Percentiles rank a stretch among this genome's conserved stretches.
Evolutionary conservation across 2,888 invertebrate genomes (phyloP).

Genomic region (Schizaphis graminum): DNA sequence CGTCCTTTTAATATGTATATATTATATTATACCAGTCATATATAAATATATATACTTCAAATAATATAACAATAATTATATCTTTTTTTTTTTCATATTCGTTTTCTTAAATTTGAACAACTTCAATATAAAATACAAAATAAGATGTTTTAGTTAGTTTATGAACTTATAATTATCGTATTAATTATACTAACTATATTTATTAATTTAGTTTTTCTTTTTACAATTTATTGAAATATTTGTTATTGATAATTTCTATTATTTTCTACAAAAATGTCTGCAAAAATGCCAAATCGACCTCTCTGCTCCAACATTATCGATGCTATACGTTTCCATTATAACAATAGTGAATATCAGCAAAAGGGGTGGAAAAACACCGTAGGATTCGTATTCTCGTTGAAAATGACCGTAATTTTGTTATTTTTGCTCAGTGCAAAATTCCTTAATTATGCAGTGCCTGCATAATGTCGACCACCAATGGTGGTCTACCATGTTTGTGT

Average conservation of each 20-base stretch:
- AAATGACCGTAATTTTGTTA: not conserved
- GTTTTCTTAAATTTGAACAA: too few species aligned
- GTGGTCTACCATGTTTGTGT: not conserved
- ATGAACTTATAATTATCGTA: not conserved
- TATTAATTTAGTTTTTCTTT: not conserved
- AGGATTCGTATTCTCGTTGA: not conserved
- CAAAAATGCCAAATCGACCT: not conserved
- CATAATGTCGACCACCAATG: not conserved
- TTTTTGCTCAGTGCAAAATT: not conserved
- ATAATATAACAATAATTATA: too few species aligned
- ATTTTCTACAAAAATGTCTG: not conserved
- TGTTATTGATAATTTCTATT: not conserved
- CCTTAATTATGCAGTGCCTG: not conserved
- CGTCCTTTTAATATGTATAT: too few species aligned
- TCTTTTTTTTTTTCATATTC: too few species aligned
- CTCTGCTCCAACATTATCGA: not conserved
- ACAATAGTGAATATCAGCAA: not conserved
- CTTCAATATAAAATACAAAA: too few species aligned
- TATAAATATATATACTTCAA: too few species aligned
- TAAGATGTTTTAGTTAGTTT: too few species aligned
- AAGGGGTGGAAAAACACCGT: not conserved
- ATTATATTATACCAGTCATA: too few species aligned
- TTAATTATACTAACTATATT: not conserved
- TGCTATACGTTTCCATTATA: not conserved
- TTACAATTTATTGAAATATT: not conserved